A percentile compares a stretch with the other conserved stretches of the same genome.
phyloP scores from a whole-genome alignment of 92 coral and sea anemone species.

The Epizoanthus stellaris region DNA sequence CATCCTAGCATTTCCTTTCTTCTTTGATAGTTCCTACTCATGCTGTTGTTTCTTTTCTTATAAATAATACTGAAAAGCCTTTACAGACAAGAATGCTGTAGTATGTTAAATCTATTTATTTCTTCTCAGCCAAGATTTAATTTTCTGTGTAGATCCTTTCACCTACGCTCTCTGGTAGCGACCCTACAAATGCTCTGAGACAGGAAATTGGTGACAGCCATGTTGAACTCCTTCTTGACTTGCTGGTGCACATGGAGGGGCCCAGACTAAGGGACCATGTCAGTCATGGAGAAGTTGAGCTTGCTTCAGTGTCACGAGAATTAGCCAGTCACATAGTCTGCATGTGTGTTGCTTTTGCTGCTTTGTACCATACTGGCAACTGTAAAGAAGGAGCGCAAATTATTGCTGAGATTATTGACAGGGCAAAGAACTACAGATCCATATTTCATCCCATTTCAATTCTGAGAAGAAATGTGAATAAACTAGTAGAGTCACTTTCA shows the following conservation, averaged over 20 bases:
- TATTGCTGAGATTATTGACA: constrained; percentile 41
- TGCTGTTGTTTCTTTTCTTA: too few species aligned
- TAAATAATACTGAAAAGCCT: too few species aligned
- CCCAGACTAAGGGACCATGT: constrained; percentile 88
- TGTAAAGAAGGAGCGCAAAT: not conserved
- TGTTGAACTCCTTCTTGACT: constrained; percentile 81
- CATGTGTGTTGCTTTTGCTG: constrained; percentile 77
- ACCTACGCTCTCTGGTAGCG: constrained; percentile 74
- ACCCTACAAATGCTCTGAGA: constrained; percentile 66
- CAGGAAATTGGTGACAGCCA: constrained; percentile 68
- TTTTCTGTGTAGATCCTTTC: constrained; percentile 74
- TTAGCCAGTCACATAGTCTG: constrained; percentile 81
- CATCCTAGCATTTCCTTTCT: too few species aligned
- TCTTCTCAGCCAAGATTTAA: not conserved
- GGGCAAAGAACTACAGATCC: constrained; percentile 66
- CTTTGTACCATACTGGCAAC: constrained; percentile 34
- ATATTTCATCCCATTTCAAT: constrained; percentile 80
- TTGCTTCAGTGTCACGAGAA: constrained; percentile 60
- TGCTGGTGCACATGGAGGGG: constrained; percentile 89
- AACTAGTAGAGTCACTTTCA: constrained; percentile 45
- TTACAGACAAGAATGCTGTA: too few species aligned
- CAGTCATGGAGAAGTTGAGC: constrained; percentile 91
- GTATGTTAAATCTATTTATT: too few species aligned
- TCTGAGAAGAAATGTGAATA: constrained; percentile 47
- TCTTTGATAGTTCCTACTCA: too few species aligned